Conservation (phyloP, 1,140 invertebrate species). For the Drosophila eugracilis region DNA sequence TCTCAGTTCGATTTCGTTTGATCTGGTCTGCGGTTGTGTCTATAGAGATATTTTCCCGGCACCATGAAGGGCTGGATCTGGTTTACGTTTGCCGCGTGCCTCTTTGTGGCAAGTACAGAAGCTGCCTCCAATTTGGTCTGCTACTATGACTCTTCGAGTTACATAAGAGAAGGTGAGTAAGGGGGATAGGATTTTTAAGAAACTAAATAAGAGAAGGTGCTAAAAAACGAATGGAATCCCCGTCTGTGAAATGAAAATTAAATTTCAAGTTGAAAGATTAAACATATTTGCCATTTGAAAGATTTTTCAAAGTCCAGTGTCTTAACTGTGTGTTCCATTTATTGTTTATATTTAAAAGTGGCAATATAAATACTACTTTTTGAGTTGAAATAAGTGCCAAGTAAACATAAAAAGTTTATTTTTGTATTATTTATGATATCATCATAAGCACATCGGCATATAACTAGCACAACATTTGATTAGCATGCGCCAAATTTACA, state of each 20-base stretch:
- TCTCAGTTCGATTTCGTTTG: conserved; percentile 76
- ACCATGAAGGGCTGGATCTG: conserved; percentile 66
- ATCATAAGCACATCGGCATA: neutral
- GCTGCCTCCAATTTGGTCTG: conserved; percentile 87
- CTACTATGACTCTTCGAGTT: conserved; percentile 89
- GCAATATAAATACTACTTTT: too few species aligned
- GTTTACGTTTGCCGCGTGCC: conserved; percentile 45
- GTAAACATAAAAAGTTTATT: too few species aligned
- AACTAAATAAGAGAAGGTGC: too few species aligned
- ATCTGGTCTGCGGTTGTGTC: conserved; percentile 64
- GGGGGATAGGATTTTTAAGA: neutral
- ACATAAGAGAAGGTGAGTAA: conserved; percentile 88
- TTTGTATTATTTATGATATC: too few species aligned
- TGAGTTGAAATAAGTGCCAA: too few species aligned
- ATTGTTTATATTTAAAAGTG: too few species aligned
- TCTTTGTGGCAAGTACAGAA: conserved; percentile 57
- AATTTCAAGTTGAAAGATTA: too few species aligned
- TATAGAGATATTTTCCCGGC: conserved; percentile 7
- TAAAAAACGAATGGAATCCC: too few species aligned
- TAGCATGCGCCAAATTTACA: conserved; percentile 32
- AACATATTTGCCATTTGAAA: too few species aligned
- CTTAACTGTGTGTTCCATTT: too few species aligned
- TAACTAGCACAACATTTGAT: conserved; percentile 12
- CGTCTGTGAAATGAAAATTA: too few species aligned
- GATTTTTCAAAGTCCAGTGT: too few species aligned